These are phyloP conservation scores for Parotocinclus haroldoi DNA, from an alignment of 2,797 vertebrate genomes.

Conservation along the genomic window DNA sequence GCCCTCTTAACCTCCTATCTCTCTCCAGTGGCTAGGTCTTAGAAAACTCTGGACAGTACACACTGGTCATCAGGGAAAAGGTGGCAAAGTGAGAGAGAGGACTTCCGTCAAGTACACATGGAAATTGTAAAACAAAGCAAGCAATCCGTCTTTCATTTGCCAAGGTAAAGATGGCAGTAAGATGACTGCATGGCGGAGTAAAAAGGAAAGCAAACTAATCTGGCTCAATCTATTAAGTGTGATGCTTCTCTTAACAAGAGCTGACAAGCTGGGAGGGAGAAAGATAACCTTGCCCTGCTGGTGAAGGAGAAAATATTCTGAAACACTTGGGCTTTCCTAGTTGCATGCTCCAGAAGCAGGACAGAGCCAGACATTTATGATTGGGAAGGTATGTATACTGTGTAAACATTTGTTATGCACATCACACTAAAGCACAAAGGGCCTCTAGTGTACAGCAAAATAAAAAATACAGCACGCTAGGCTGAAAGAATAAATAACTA, in stretches of 20 bases:
- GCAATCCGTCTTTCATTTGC: conserved; percentile 62
- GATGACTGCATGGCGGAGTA: conserved; percentile 62
- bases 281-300: conserved; percentile 48
- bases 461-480: too few relatives aligned
- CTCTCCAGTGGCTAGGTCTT: conserved; percentile 42
- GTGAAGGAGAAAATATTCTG: conserved; percentile 44
- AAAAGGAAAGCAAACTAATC: conserved; percentile 62
- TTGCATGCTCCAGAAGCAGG: neutral
- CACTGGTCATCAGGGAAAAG: conserved; percentile 3
- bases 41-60: conserved; percentile 45
- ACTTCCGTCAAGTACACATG: conserved; percentile 26
- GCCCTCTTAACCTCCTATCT: conserved; percentile 25
- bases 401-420: conserved; percentile 10
- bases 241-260: conserved; percentile 64
- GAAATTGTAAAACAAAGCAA: conserved; percentile 52
- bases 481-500: too few relatives aligned
- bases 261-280: conserved; percentile 61
- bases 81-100: neutral
- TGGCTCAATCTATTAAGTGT: conserved; percentile 61
- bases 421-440: too few relatives aligned
- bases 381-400: neutral
- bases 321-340: neutral
- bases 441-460: too few relatives aligned
- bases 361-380: conserved; percentile 19
- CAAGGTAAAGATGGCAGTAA: conserved; percentile 60